Evolutionary conservation across 2,888 invertebrate species (phyloP).

Genomic region (Julus scanicus): DNA sequence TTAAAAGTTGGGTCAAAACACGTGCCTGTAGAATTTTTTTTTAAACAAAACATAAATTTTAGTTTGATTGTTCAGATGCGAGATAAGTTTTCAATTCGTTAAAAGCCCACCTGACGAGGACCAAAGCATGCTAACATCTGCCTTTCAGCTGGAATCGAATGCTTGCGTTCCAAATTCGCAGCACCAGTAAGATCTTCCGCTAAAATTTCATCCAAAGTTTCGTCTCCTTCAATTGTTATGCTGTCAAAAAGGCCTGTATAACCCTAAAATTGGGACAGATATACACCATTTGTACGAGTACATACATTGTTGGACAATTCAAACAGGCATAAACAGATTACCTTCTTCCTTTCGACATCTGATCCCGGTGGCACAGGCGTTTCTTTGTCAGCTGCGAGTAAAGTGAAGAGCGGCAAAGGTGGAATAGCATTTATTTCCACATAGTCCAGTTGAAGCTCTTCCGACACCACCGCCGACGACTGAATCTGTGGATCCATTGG

Average conservation of each 20-base stretch:
- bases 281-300: neutral
- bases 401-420: conserved; percentile 94
- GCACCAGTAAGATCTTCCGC: conserved; percentile 74
- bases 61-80: neutral
- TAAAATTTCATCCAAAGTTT: conserved; percentile 73
- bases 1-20: conserved; percentile 86
- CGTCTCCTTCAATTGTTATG: conserved; percentile 72
- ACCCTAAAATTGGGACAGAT: conserved; percentile 70
- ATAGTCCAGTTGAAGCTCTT: conserved; percentile 90
- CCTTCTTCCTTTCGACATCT: conserved; percentile 54
- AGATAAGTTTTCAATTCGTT: neutral
- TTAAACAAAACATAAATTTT: conserved; percentile 46
- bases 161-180: conserved; percentile 55
- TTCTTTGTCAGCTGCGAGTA: conserved; percentile 86
- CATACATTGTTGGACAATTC: neutral
- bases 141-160: conserved; percentile 57
- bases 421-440: conserved; percentile 98
- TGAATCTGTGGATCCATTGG: conserved; percentile 78
- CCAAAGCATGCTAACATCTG: conserved; percentile 78
- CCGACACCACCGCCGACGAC: conserved; percentile 81
- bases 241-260: conserved; percentile 90
- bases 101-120: conserved; percentile 76
- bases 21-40: conserved; percentile 70
- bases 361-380: conserved; percentile 59
- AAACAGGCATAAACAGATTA: neutral